Conservation (phyloP, 2,113 vertebrate species). For the Zapornia atra region DNA sequence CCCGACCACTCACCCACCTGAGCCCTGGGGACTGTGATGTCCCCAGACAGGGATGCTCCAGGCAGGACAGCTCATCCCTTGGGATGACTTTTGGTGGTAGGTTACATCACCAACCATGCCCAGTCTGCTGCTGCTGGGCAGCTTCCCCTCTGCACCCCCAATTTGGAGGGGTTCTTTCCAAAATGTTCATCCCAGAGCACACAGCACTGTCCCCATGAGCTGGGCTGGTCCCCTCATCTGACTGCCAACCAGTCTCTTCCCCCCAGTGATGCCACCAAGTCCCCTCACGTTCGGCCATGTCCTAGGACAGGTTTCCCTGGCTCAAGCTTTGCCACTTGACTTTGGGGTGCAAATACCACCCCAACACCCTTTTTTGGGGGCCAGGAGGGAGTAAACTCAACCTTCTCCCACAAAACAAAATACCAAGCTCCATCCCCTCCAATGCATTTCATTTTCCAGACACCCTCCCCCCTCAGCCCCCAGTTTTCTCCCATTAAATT, state of each 20-base stretch:
- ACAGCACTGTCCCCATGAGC: rapidly evolving
- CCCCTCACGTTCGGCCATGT: rapidly evolving
- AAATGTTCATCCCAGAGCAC: neutral
- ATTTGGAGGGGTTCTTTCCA: neutral
- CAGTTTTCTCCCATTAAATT: slow-evolving; percentile 46
- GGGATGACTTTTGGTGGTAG: neutral
- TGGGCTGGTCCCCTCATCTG: rapidly evolving
- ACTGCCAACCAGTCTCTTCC: neutral
- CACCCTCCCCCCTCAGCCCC: neutral
- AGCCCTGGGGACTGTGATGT: rapidly evolving
- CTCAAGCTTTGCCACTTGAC: neutral
- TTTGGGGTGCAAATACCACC: neutral
- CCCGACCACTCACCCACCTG: rapidly evolving
- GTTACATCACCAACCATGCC: rapidly evolving
- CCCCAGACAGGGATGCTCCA: neutral
- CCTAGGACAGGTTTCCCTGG: neutral
- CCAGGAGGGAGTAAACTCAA: neutral
- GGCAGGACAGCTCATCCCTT: neutral
- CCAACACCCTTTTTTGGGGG: neutral
- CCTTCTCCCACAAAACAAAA: neutral
- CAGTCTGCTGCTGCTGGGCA: rapidly evolving
- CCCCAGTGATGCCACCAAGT: neutral
- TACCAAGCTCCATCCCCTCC: neutral
- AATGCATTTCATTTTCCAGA: slow-evolving; percentile 43
- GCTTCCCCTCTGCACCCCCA: neutral